A percentile compares a stretch with the other conserved stretches of the same genome.
Conservation (phyloP, 2,888 invertebrate species). For the Podabrus alpinus region DNA sequence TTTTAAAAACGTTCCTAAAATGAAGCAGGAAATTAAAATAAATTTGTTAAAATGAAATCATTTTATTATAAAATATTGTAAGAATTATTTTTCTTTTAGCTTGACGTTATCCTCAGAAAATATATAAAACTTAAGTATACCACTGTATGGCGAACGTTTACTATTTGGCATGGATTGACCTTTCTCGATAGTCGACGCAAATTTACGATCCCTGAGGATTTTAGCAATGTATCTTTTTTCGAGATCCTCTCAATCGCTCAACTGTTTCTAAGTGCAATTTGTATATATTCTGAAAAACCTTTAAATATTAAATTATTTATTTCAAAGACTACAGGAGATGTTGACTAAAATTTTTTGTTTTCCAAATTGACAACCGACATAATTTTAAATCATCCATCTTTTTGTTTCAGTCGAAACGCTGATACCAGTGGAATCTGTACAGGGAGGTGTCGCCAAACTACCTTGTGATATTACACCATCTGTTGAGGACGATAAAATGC, state of each 20-base stretch:
- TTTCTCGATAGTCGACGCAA: constrained; percentile 15
- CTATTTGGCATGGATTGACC: constrained; percentile 1
- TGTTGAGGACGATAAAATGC: constrained; percentile 61
- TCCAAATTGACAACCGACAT: background rate
- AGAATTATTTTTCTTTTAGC: background rate
- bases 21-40: background rate
- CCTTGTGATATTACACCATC: constrained; percentile 65
- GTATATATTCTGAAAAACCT: constrained; percentile 5
- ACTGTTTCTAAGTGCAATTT: constrained; percentile 3
- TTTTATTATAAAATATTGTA: background rate
- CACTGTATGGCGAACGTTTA: background rate
- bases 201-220: constrained; percentile 26
- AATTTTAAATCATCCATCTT: background rate
- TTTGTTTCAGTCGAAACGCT: constrained; percentile 49
- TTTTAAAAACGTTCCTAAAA: constrained; percentile 5
- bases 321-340: background rate
- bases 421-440: constrained; percentile 59
- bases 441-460: constrained; percentile 63
- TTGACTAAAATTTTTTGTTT: background rate
- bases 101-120: background rate
- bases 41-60: background rate
- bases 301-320: constrained; percentile 8
- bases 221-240: constrained; percentile 21
- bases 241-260: constrained; percentile 10
- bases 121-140: constrained; percentile 1